Percentiles rank a stretch among this genome's conserved stretches.
Conservation (phyloP, 1,140 invertebrate species). For the Drosophila kanapiae region DNA sequence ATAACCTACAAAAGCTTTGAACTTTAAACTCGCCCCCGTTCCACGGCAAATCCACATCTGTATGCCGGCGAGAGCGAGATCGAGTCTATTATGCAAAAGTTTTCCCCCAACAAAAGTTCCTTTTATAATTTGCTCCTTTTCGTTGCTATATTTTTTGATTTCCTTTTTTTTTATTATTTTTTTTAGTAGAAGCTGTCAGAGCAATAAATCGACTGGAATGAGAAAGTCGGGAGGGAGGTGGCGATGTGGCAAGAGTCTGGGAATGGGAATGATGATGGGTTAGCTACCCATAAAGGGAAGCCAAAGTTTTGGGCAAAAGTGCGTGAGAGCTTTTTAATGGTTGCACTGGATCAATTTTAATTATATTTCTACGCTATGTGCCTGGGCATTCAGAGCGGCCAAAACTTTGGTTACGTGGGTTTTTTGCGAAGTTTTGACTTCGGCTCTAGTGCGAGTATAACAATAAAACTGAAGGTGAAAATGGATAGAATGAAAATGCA, state of each 20-base stretch:
- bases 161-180: conserved; percentile 7
- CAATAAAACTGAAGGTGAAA: conserved; percentile 42
- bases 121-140: conserved; percentile 49
- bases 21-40: conserved; percentile 67
- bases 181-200: conserved; percentile 57
- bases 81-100: conserved; percentile 77
- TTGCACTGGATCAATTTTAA: conserved; percentile 61
- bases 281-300: conserved; percentile 47
- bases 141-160: conserved; percentile 24
- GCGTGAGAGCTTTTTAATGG: conserved; percentile 64
- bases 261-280: conserved; percentile 31
- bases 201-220: conserved; percentile 78
- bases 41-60: conserved; percentile 35
- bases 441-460: conserved; percentile 6
- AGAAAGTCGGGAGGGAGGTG: conserved; percentile 12
- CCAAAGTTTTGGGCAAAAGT: conserved; percentile 50
- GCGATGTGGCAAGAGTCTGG: not conserved
- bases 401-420: conserved; percentile 38
- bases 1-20: conserved; percentile 82
- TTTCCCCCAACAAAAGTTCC: conserved; percentile 58
- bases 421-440: conserved; percentile 30
- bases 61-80: conserved; percentile 29
- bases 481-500: not conserved
- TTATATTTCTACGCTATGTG: conserved; percentile 55
- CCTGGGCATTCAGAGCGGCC: conserved; percentile 14